Percentiles rank a stretch among this genome's conserved stretches.
Conservation (phyloP, 2,797 vertebrate species). For the Carcharodon carcharias region DNA sequence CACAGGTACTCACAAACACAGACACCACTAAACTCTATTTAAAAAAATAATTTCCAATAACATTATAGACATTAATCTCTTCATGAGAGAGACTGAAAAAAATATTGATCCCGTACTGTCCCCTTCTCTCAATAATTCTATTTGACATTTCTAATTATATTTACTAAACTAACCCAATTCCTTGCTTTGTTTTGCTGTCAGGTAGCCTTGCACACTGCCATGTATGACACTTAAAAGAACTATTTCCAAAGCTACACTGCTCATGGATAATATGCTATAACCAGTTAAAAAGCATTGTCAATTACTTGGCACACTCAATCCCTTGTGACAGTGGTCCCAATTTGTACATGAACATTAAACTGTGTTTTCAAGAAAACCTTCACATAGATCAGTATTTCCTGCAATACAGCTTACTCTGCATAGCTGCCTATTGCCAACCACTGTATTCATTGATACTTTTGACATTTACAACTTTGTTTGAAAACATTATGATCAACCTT, state of each 20-base stretch:
- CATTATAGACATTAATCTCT: too few species aligned
- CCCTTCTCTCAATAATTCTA: neutral
- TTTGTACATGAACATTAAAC: neutral
- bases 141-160: neutral
- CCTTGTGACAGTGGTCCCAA: neutral
- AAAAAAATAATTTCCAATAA: too few species aligned
- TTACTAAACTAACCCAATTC: neutral
- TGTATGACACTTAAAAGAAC: neutral
- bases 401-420: neutral
- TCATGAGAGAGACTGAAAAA: neutral
- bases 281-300: neutral
- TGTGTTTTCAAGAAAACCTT: neutral
- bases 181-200: neutral
- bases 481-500: neutral
- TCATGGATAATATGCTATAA: neutral
- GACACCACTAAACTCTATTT: too few species aligned
- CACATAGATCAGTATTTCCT: neutral
- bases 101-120: neutral
- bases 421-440: neutral
- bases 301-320: neutral
- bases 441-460: neutral
- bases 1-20: too few species aligned
- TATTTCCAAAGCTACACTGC: neutral
- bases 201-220: neutral
- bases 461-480: neutral